Base-by-base conservation (phyloP, 1,140 invertebrate species). In the Trachymyrmex cornetzi region DNA sequence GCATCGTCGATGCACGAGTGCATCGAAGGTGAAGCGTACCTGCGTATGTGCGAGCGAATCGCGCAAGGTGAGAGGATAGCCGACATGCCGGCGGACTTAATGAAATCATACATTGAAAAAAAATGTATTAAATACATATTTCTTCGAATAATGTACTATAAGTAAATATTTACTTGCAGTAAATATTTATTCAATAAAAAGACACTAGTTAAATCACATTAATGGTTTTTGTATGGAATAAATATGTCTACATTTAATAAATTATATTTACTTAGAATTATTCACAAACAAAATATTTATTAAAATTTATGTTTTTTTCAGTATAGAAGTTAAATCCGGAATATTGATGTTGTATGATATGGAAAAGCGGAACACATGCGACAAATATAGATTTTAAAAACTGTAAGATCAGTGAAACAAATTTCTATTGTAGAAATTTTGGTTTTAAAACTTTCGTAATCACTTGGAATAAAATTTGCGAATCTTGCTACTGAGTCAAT, bases 41-140 rank as follows among this genome's bases (percentile, higher is more conserved):
- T 59, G 30, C 48, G 30, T 24, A 55, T 55, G 55, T 59, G 30
- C 48, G 30, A 30, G 24, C 9, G n/a, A 80, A 30, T n/a, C 67
- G 53, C 55, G 55, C 55, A 34, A 74, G 80, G 80, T 84, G 80
- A 84, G 80, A 84, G 80, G 69, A 84, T 44, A 48, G 24, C 14
- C 38, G 66, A 50, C 80, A 27, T 38, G 38, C 55, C 38, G 57
- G 55, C 44, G 69, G 69, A 74, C 55, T 63, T 63, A 63, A 75
- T 75, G 55, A 75, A 84, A 74, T 63, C 80, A 19, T 72, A 59
- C 38, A 44, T 44, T 44, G 38, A 44, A 44, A 44, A 38, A 44
- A 44, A 44, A 44, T 3, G 11, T 44, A 44, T 9, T 44, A 44
- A 11, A 44, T 11, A 44, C 38, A 44, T 44, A 44, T 44, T 44